Evolutionary conservation across 1,140 invertebrate species (phyloP).

Genomic region (Geopemphigus sp.): DNA sequence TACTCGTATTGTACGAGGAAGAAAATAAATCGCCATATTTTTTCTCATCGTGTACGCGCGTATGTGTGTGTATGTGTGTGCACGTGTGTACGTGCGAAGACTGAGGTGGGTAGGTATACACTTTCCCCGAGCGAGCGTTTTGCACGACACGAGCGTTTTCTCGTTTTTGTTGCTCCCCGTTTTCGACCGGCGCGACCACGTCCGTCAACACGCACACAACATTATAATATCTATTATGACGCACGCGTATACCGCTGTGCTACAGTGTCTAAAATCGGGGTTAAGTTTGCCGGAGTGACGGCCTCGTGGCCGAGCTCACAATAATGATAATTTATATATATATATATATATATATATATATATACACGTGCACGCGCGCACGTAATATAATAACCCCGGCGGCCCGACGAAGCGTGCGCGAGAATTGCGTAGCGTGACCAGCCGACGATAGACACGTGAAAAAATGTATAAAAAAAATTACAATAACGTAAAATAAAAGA

Average conservation of each 20-base stretch:
- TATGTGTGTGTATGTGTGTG: too few relatives aligned
- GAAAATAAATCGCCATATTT: too few relatives aligned
- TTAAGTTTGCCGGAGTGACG: conserved; percentile 29
- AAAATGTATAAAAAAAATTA: conserved; percentile 5
- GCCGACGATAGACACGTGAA: background rate
- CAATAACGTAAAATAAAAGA: conserved; percentile 38
- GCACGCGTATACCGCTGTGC: too few relatives aligned
- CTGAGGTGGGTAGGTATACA: too few relatives aligned
- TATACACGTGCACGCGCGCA: too few relatives aligned
- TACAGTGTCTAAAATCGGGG: conserved; percentile 22
- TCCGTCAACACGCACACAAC: background rate
- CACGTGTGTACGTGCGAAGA: too few relatives aligned
- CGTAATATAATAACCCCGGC: conserved; percentile 28
- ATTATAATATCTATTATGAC: too few relatives aligned
- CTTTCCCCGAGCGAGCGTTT: background rate
- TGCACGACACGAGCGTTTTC: background rate
- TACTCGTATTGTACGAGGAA: too few relatives aligned
- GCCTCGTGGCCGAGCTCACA: background rate
- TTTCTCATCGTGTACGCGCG: too few relatives aligned
- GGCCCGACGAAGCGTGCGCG: conserved; percentile 20
- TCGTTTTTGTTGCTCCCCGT: background rate
- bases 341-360: too few relatives aligned
- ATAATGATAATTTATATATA: conserved; percentile 28
- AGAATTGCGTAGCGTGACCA: conserved; percentile 36
- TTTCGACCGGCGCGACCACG: background rate